A percentile compares a stretch with the other conserved stretches of the same genome.
phyloP scores from a whole-genome alignment of 1,140 invertebrate genomes.

The Drosophila biarmipes region DNA sequence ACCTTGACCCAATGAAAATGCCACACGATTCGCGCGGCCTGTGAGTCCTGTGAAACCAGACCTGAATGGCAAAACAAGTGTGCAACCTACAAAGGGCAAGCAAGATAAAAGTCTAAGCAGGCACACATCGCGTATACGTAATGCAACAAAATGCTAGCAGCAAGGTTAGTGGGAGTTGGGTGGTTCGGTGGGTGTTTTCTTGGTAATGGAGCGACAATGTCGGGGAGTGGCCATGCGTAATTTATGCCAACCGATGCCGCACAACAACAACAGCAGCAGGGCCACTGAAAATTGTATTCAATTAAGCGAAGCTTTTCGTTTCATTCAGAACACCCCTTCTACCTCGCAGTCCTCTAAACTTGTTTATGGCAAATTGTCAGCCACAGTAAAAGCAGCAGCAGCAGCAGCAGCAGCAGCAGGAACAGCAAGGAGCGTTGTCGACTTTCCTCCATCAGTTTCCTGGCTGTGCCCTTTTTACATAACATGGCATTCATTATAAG shows the following conservation, averaged over 20 bases:
- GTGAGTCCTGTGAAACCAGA: constrained; percentile 15
- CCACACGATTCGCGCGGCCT: constrained; percentile 6
- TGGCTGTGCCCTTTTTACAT: constrained; percentile 31
- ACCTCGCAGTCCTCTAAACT: neutral
- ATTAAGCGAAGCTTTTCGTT: constrained; percentile 39
- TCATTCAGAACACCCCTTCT: neutral
- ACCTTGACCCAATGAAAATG: constrained; percentile 48
- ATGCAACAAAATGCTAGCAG: constrained; percentile 26
- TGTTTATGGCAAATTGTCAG: constrained; percentile 49
- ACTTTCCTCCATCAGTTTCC: constrained; percentile 23
- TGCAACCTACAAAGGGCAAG: constrained; percentile 42
- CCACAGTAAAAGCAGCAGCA: constrained; percentile 16
- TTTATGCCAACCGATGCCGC: constrained; percentile 35
- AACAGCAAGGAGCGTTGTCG: constrained; percentile 2
- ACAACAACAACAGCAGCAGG: neutral
- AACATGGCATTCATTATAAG: constrained; percentile 45
- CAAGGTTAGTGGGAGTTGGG: constrained; percentile 21
- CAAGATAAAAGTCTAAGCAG: constrained; percentile 52
- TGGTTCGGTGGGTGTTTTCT: neutral
- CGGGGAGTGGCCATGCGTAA: constrained; percentile 43
- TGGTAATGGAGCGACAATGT: constrained; percentile 20
- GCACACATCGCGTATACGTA: constrained; percentile 29
- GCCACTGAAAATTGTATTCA: constrained; percentile 45
- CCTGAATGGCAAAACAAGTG: constrained; percentile 13
- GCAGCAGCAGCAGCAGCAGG: neutral